Evolutionary conservation across 2,113 vertebrate genomes (phyloP).

Genomic region (Isurus oxyrinchus): DNA sequence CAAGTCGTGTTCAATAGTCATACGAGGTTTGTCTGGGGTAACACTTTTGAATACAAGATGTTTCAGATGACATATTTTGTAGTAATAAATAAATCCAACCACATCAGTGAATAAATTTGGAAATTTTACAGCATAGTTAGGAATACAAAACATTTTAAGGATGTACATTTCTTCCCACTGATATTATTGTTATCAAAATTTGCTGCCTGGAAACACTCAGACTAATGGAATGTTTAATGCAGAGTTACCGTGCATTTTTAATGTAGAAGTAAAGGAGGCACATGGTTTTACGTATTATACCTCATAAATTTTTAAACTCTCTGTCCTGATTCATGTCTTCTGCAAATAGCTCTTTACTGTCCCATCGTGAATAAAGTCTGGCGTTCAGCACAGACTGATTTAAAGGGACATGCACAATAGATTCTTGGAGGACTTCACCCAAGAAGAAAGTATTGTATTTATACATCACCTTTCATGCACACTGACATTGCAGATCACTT

Average conservation of each 20-base stretch:
- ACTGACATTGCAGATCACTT: no score
- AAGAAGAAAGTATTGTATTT: no score
- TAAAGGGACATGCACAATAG: background rate
- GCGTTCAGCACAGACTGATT: constrained; percentile 37
- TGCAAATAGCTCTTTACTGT: constrained; percentile 48
- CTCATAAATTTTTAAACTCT: constrained; percentile 54
- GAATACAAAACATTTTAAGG: constrained; percentile 26
- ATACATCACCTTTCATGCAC: no score
- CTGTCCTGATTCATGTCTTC: constrained; percentile 51
- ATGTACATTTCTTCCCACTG: constrained; percentile 8
- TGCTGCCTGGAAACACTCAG: constrained; percentile 38
- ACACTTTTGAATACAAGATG: background rate
- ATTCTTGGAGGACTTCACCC: background rate
- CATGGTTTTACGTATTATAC: constrained; percentile 59
- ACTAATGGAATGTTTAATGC: constrained; percentile 48
- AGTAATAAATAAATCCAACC: background rate
- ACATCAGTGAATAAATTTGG: background rate
- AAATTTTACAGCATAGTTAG: constrained; percentile 23
- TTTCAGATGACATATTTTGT: background rate
- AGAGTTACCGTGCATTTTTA: constrained; percentile 56
- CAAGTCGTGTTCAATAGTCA: background rate
- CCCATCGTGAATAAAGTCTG: constrained; percentile 43
- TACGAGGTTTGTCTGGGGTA: background rate
- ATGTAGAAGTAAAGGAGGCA: constrained; percentile 55
- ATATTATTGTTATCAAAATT: constrained; percentile 39